Percentiles rank a stretch among this genome's conserved stretches.
These are phyloP conservation scores for Lepidochrysops patricia DNA, from an alignment of 2,888 invertebrate species.

Conservation along the genomic window DNA sequence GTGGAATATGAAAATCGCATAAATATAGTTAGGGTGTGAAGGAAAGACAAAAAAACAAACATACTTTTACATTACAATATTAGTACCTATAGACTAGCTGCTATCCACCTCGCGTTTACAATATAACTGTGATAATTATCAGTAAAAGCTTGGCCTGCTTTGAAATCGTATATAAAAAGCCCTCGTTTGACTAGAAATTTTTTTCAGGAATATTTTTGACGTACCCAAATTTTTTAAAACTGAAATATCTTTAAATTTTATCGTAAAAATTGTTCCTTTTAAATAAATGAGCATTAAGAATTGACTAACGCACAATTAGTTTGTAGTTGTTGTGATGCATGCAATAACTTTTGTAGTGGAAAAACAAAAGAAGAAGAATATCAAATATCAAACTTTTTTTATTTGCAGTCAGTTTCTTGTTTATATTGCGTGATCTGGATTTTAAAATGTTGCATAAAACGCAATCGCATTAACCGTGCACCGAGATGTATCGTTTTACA, in stretches of 20 bases:
- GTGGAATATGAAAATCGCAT: too few relatives aligned
- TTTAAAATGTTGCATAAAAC: constrained; percentile 13
- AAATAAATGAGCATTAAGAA: not conserved
- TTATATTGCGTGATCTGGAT: not conserved
- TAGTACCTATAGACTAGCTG: too few relatives aligned
- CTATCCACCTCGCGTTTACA: too few relatives aligned
- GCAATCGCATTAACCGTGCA: constrained; percentile 24
- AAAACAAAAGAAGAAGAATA: not conserved
- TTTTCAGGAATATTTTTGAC: not conserved
- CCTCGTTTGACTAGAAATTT: not conserved
- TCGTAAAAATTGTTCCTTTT: not conserved
- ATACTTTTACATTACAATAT: too few relatives aligned
- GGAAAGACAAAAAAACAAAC: too few relatives aligned
- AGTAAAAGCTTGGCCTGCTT: too few relatives aligned
- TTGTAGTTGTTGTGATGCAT: not conserved
- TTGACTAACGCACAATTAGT: constrained; percentile 5
- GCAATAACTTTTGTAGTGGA: not conserved
- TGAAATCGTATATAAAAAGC: too few relatives aligned
- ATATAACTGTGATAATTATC: too few relatives aligned
- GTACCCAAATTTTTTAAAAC: too few relatives aligned
- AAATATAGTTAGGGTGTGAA: too few relatives aligned
- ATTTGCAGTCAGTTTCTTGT: not conserved
- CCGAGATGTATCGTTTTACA: constrained; percentile 45
- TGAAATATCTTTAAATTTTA: too few relatives aligned
- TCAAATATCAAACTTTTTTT: constrained; percentile 1